Base-by-base conservation (phyloP, 2,797 vertebrate species). In the Balearica regulorum region DNA sequence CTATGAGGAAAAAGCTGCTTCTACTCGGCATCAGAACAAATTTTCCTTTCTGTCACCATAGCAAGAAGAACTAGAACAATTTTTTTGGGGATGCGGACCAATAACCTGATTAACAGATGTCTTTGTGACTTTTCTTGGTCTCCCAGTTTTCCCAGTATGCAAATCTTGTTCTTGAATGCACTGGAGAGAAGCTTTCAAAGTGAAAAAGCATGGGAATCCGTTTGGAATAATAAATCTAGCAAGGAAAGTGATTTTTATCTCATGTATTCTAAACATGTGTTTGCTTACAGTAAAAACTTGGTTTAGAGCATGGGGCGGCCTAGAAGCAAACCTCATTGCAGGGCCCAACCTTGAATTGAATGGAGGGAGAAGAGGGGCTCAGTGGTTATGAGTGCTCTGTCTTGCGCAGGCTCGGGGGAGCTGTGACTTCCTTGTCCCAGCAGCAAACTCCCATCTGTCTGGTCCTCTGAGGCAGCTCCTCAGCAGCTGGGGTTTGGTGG, bases 321-420 rank as follows among this genome's bases (percentile, higher is more conserved):
- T 41, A 49, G 46, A 79, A 76, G 62, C 41, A 41, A 80, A 70
- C 62, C 17, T 58, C 26, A 26, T 46, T 12, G 5, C 48, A 17
- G 20, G 15, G 9, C 18, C 49, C 44, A 39, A 4, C 37, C 43
- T 25, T 46, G 81, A 46, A 41, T 4, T 33, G 28, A 33, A 6
- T 20, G 13, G 17, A 1, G 19, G 13, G 16, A 46, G 44, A 13
- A 70, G 44, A 37, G 41, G 57, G 11, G 22, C 26, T 44, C 49
- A 14, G n/a, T 4, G 16, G 8, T n/a, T 31, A 11, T 0, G 0
- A 35, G 44, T 6, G 29, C 37, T 31, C 33, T 13, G 2, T 44
- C 72, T n/a, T 6, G 0, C 0, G 1, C 16, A 29, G 48, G 13
- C 18, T 21, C 7, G 9, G 10, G 22, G 16, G 12, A 41, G 39